These are phyloP conservation scores for Camponotus fellah DNA, from an alignment of 2,888 invertebrate genomes.

Conservation along the genomic window DNA sequence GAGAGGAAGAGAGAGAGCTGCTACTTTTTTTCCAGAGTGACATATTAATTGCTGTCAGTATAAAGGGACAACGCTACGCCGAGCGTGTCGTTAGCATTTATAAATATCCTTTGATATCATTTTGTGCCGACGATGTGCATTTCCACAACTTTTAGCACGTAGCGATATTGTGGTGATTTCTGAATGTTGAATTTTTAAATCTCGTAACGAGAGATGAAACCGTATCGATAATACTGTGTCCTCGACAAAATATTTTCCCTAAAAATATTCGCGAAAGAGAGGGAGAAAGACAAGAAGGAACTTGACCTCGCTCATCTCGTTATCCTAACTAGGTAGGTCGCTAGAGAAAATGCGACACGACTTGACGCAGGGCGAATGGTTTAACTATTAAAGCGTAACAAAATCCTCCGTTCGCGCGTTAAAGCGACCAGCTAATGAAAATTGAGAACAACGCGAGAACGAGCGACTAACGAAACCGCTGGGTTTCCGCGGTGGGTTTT, in stretches of 20 bases:
- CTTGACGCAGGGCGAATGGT: neutral
- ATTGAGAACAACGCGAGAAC: slow-evolving; percentile 47
- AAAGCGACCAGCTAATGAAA: slow-evolving; percentile 16
- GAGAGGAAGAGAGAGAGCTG: neutral
- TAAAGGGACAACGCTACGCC: neutral
- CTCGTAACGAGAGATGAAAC: neutral
- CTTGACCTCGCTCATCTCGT: neutral
- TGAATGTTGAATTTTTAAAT: slow-evolving; percentile 8
- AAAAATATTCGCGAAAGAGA: neutral
- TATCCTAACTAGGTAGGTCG: neutral
- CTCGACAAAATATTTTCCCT: neutral
- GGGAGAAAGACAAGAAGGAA: neutral
- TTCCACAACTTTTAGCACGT: neutral
- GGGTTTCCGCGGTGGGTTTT: slow-evolving; percentile 27
- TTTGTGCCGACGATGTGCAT: neutral
- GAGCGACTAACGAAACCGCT: slow-evolving; percentile 27
- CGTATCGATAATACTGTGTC: neutral
- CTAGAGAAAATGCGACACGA: slow-evolving; percentile 16
- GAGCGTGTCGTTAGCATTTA: slow-evolving; percentile 15
- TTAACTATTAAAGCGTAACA: slow-evolving; percentile 32
- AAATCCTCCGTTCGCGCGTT: slow-evolving; percentile 16
- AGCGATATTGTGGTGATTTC: neutral
- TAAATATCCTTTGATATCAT: slow-evolving; percentile 41
- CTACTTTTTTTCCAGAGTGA: neutral
- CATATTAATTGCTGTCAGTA: slow-evolving; percentile 20